Conservation (phyloP, 2,888 invertebrate species). For the Julus scandinavius region DNA sequence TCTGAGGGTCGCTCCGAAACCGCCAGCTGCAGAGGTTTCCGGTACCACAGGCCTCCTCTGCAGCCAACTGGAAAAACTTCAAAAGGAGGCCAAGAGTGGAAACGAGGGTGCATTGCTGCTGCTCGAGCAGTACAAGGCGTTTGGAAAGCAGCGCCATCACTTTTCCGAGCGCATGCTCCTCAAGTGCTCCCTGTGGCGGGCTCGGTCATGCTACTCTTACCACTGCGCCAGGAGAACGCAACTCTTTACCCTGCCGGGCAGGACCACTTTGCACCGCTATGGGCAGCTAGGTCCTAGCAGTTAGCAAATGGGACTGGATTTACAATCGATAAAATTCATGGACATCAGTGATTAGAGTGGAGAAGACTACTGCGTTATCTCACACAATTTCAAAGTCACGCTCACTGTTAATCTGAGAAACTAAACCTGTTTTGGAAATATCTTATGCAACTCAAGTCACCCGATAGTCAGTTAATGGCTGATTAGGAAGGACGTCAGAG, state of each 20-base stretch:
- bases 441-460: background rate
- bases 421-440: background rate
- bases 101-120: background rate
- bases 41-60: background rate
- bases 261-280: background rate
- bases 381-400: background rate
- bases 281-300: background rate
- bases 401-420: background rate
- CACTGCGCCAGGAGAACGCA: background rate
- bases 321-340: too few relatives aligned
- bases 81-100: background rate
- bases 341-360: too few relatives aligned
- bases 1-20: background rate
- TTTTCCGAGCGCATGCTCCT: background rate
- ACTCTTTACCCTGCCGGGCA: background rate
- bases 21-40: background rate
- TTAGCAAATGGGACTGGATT: background rate
- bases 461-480: background rate
- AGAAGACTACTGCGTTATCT: background rate
- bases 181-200: slow-evolving; percentile 14
- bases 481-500: background rate
- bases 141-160: background rate
- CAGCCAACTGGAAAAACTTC: background rate
- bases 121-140: background rate
- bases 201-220: background rate